These are phyloP conservation scores for Ctenosaura bakeri DNA, from an alignment of 2,797 vertebrate genomes.

Conservation along the genomic window DNA sequence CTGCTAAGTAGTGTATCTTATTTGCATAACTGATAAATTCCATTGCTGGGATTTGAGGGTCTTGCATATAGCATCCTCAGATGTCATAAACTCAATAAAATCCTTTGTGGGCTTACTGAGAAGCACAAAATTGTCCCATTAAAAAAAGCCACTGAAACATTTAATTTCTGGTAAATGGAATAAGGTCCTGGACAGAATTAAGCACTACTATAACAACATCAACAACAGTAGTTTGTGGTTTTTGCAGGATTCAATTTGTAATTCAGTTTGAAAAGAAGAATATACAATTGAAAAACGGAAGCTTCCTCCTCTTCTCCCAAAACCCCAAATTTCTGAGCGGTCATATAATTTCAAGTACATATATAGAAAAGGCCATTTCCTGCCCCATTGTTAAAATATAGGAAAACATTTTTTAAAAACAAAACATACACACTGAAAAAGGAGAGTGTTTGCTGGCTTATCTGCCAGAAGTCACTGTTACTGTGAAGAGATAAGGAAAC, in stretches of 20 bases:
- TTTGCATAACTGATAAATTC: slow-evolving; percentile 10
- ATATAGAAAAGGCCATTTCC: background rate
- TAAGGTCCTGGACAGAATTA: slow-evolving; percentile 7
- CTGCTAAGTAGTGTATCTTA: background rate
- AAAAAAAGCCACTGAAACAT: slow-evolving; percentile 4
- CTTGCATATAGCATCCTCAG: background rate
- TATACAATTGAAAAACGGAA: background rate
- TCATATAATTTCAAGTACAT: background rate
- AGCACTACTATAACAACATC: background rate
- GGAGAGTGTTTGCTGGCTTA: too few relatives aligned
- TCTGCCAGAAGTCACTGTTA: too few relatives aligned
- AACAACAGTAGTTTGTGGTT: background rate
- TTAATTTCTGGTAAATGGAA: background rate
- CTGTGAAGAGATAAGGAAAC: too few relatives aligned
- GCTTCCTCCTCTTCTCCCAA: too few relatives aligned
- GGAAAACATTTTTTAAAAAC: background rate
- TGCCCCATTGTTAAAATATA: background rate
- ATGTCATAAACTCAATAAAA: slow-evolving; percentile 7
- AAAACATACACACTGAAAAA: background rate
- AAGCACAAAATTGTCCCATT: slow-evolving; percentile 11
- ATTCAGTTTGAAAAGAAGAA: background rate
- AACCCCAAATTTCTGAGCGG: background rate
- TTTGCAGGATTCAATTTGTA: background rate
- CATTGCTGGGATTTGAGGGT: background rate
- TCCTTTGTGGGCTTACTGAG: background rate